Base-by-base conservation (phyloP, 2,797 vertebrate genomes). In the Coendou prehensilis region DNA sequence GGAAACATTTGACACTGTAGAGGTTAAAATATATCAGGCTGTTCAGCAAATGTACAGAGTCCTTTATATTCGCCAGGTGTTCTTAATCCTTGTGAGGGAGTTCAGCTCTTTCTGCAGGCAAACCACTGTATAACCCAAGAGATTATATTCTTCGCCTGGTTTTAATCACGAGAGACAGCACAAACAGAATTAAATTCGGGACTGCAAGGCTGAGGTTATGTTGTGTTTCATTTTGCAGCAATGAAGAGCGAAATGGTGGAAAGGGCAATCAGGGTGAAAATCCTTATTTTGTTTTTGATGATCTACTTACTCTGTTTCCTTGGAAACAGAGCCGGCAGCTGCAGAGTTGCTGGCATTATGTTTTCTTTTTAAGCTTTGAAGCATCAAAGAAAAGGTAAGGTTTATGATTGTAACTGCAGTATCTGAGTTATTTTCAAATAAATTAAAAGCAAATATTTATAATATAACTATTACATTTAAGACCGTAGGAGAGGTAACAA, bases 221-320 rank as follows among this genome's bases (percentile, higher is more conserved):
- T 71, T 87, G 75, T 54, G 57, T 97, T 96, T 94, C 89, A 73
- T 95, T 94, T 73, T 91, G 73, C n/a, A 78, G 95, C 56, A 75
- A 33, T 20, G 33, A 71, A 95, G 89, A 87, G 81, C 80, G 71
- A 78, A 59, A 5, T 54, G 56, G 89, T 96, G 76, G 79, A 87
- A 95, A 92, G 88, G 52, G 81, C 96, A 95, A 97, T 97, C 91
- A 86, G 87, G 64, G 92, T 96, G 94, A 97, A 97, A 97, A 96
- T 93, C 76, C 96, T 89, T 94, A 95, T 95, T 97, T 97, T 96
- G 95, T 85, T 97, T 97, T 96, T 93, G 91, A 96, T 97, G 94
- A 93, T 94, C 94, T 90, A 76, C 71, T 96, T 90, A 76, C 71
- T 96, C 93, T 75, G 97, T 98, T 97, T 93, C 97, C 97, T 94